Evolutionary conservation across 2,888 invertebrate genomes (phyloP).

Genomic region (Tridacna gigas): DNA sequence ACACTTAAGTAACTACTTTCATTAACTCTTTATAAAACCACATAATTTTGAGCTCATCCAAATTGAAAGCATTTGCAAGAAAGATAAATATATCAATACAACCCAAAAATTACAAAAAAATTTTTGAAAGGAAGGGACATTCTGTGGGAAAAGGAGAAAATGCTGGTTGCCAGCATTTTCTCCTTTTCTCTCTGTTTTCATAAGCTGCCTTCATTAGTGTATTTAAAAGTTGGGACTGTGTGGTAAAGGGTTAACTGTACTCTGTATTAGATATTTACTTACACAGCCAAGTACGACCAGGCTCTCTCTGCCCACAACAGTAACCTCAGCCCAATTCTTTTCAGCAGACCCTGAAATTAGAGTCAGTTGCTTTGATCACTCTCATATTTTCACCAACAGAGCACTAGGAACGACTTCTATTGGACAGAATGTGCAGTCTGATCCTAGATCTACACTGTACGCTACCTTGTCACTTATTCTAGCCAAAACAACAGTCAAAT

Average conservation of each 20-base stretch:
- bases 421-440: too few species aligned
- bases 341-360: conserved; percentile 71
- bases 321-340: conserved; percentile 75
- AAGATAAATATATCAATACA: too few species aligned
- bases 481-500: neutral
- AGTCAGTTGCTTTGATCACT: too few species aligned
- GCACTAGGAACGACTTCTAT: too few species aligned
- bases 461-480: too few species aligned
- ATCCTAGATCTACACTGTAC: too few species aligned
- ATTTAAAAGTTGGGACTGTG: neutral
- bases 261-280: conserved; percentile 33
- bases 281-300: conserved; percentile 68
- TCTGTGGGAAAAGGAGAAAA: neutral
- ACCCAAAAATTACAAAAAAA: too few species aligned
- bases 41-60: too few species aligned
- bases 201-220: neutral
- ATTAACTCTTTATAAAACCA: too few species aligned
- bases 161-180: neutral
- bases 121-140: neutral
- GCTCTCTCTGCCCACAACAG: conserved; percentile 76
- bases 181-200: neutral
- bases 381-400: too few species aligned
- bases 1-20: too few species aligned
- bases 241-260: neutral
- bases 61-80: too few species aligned